Base-by-base conservation (phyloP, 64 coral and sea anemone genomes). In the Orbicella faveolata region DNA sequence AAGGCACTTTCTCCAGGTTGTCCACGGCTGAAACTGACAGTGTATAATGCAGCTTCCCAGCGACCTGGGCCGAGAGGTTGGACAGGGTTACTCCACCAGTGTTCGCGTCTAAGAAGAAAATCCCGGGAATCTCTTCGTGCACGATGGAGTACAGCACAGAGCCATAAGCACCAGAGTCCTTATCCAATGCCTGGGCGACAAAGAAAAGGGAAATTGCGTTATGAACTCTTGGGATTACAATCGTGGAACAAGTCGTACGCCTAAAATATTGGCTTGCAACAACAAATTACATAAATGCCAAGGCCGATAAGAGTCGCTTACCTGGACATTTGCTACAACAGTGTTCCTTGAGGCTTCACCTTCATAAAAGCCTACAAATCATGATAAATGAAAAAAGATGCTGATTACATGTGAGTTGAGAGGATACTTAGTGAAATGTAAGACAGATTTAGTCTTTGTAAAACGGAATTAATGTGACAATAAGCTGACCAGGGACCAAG, bases 1-100 rank as follows among this genome's bases (percentile, higher is more conserved):
- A 86, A 25, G 90, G 90, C 36, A 12, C 36, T 83, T 30, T 77
- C 20, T 73, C 81, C 57, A 76, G 63, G 59, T 92, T 92, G 61
- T 92, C 90, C 37, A 54, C 82, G 13, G 90, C 90, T 34, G 82
- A 77, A 65, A 92, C 73, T 44, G 52, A 18, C 1, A 92, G 68
- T 52, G 21, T 44, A 51, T 86, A 92, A 11, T 19, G 18, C 20
- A 18, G 35, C 44, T 61, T 86, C 35, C 75, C 90, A 35, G 73
- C 26, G 30, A 88, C 73, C 9, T 74, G 52, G 1, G 41, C n/a
- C 13, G 62, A 51, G 36, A 72, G 59, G 36, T 77, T 76, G 81
- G 52, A 63, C 52, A 83, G 75, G 19, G 16, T 67, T 33, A 92
- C 81, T 14, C 78, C 79, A 64, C 81, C 90, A 53, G 90, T 92